Percentiles rank a stretch among this genome's conserved stretches.
phyloP scores from a whole-genome alignment of 1,140 invertebrate genomes.

The Trypoxylus dichotomus region DNA sequence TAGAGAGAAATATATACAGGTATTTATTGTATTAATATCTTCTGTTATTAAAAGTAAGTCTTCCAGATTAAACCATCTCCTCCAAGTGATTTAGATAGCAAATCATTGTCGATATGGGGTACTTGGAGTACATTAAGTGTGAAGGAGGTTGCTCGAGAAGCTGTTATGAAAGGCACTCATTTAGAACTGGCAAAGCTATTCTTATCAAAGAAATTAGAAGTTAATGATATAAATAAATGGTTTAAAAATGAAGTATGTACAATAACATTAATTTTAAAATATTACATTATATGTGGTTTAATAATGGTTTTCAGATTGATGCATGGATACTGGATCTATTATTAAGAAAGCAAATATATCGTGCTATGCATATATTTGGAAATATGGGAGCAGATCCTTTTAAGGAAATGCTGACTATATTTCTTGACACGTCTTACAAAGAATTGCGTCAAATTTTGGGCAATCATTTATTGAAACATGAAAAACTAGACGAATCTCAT shows the following conservation, averaged over 20 bases:
- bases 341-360: constrained; percentile 63
- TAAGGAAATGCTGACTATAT: constrained; percentile 59
- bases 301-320: constrained; percentile 56
- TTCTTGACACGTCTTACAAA: constrained; percentile 57
- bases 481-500: constrained; percentile 55
- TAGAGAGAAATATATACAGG: constrained; percentile 5
- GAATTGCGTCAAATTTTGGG: constrained; percentile 63
- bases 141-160: constrained; percentile 65
- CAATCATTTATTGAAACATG: constrained; percentile 58
- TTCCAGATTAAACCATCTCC: constrained; percentile 35
- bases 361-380: constrained; percentile 64
- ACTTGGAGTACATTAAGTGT: constrained; percentile 58
- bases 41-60: background rate
- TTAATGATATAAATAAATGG: constrained; percentile 58
- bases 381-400: constrained; percentile 62
- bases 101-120: constrained; percentile 52
- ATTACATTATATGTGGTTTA: background rate
- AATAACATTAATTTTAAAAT: constrained; percentile 27
- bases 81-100: constrained; percentile 45
- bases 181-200: constrained; percentile 62
- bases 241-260: constrained; percentile 58
- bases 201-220: constrained; percentile 57
- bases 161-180: constrained; percentile 66
- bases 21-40: background rate
- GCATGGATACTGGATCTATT: constrained; percentile 64